phyloP scores from a whole-genome alignment of 2,797 vertebrate genomes.

The Masticophis lateralis region DNA sequence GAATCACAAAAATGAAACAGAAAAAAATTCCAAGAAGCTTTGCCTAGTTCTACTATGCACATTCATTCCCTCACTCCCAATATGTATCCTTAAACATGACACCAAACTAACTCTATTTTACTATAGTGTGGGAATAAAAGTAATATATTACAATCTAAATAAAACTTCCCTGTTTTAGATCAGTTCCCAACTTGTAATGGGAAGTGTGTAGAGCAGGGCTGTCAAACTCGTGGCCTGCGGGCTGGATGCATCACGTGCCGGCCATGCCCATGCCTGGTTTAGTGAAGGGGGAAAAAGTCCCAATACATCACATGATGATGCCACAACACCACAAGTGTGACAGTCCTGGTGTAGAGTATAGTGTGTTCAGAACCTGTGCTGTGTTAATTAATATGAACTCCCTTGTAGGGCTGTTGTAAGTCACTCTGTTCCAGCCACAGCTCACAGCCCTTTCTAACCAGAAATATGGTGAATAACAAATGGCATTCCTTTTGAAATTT shows the following conservation, averaged over 20 bases:
- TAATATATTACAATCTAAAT: not conserved
- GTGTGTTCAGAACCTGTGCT: not conserved
- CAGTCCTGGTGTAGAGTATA: not conserved
- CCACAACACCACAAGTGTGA: too few species aligned
- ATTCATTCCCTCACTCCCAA: too few species aligned
- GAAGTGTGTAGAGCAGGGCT: not conserved
- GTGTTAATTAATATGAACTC: not conserved
- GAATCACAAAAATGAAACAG: too few species aligned
- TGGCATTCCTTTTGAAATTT: not conserved
- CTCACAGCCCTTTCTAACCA: not conserved
- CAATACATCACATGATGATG: too few species aligned
- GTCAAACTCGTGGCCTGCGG: too few species aligned
- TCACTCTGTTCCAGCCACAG: not conserved
- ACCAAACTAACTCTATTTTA: too few species aligned
- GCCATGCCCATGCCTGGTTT: too few species aligned
- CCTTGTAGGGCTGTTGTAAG: not conserved
- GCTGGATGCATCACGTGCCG: too few species aligned
- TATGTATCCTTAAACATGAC: too few species aligned
- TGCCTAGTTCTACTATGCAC: too few species aligned
- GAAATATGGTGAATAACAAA: not conserved
- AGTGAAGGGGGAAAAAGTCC: too few species aligned
- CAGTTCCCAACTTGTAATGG: not conserved
- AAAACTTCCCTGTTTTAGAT: not conserved
- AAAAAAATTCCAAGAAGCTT: too few species aligned
- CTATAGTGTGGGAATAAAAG: not conserved